phyloP scores from a whole-genome alignment of 2,888 invertebrate genomes.

The Erannis defoliaria region DNA sequence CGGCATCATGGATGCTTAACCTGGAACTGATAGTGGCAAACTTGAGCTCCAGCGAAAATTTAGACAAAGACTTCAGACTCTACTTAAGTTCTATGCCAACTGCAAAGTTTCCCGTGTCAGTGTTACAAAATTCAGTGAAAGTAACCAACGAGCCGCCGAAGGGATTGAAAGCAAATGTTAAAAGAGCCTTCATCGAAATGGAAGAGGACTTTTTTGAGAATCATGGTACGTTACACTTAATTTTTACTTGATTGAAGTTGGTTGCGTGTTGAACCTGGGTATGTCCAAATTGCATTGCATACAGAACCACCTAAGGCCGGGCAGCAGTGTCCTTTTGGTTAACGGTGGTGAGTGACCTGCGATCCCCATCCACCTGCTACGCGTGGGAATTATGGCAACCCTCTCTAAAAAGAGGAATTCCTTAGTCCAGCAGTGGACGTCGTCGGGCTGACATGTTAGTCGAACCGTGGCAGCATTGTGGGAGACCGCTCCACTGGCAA shows the following conservation, averaged over 20 bases:
- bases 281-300: too few species aligned
- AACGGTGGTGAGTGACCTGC: too few species aligned
- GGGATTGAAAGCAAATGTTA: slow-evolving; percentile 95
- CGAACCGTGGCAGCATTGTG: too few species aligned
- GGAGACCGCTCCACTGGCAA: too few species aligned
- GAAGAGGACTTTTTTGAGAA: slow-evolving; percentile 93
- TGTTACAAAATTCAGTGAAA: slow-evolving; percentile 97
- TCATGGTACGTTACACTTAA: slow-evolving; percentile 82
- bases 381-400: too few species aligned
- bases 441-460: too few species aligned
- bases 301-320: too few species aligned
- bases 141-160: slow-evolving; percentile 98
- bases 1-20: slow-evolving; percentile 96
- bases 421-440: too few species aligned
- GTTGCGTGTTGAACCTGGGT: too few species aligned
- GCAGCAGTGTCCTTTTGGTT: too few species aligned
- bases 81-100: slow-evolving; percentile 97
- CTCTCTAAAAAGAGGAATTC: too few species aligned
- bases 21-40: slow-evolving; percentile 93
- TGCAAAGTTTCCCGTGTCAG: slow-evolving; percentile 94
- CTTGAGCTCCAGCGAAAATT: slow-evolving; percentile 86
- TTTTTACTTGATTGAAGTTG: background rate
- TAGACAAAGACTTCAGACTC: slow-evolving; percentile 92
- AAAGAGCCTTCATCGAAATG: slow-evolving; percentile 93
- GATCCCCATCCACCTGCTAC: too few species aligned